phyloP scores from a whole-genome alignment of 2,797 vertebrate species.

The Babyrousa celebensis region DNA sequence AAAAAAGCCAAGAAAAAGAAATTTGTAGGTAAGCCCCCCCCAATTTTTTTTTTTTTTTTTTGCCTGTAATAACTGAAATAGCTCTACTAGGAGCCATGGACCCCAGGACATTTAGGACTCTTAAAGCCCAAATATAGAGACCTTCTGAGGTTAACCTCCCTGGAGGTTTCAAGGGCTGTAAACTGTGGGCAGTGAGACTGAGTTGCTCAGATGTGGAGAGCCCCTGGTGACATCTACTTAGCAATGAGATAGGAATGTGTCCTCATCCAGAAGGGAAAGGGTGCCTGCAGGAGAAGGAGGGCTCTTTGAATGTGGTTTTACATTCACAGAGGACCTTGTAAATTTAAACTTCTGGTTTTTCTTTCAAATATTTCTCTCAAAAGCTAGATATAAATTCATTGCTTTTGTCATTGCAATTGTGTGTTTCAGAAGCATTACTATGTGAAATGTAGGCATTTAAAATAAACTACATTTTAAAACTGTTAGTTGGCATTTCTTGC shows the following conservation, averaged over 20 bases:
- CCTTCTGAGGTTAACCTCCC: neutral
- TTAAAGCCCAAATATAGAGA: neutral
- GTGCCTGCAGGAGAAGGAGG: neutral
- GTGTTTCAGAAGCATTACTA: neutral
- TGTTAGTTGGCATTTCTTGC: neutral
- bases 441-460: conserved; percentile 43
- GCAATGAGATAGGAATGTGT: neutral
- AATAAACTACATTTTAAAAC: neutral
- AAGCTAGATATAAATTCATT: conserved; percentile 32
- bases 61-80: conserved; percentile 34
- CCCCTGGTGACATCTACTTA: neutral
- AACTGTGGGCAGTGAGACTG: neutral
- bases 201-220: neutral
- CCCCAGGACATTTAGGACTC: neutral
- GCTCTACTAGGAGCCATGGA: neutral
- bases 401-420: conserved; percentile 28
- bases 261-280: neutral
- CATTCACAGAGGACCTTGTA: conserved; percentile 1
- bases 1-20: neutral
- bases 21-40: neutral
- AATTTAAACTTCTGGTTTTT: conserved; percentile 45
- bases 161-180: neutral
- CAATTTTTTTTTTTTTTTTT: neutral
- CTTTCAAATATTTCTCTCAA: neutral
- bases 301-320: neutral